A percentile compares a stretch with the other conserved stretches of the same genome.
These are phyloP conservation scores for Dendrolimus kikuchii DNA, from an alignment of 1,140 invertebrate species.

Conservation along the genomic window DNA sequence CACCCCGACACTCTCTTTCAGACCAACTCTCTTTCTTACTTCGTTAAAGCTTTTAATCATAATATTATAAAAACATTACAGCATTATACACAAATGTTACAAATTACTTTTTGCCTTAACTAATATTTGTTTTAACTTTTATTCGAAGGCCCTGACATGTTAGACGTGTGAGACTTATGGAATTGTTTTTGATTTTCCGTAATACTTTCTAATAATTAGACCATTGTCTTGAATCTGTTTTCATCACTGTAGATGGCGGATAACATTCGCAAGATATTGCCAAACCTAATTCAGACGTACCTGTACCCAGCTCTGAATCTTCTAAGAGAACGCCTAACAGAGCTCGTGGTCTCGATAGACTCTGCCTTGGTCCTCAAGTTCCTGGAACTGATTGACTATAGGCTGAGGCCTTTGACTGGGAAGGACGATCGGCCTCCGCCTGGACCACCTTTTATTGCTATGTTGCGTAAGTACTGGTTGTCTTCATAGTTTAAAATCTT, in stretches of 20 bases:
- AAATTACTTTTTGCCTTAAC: slow-evolving; percentile 1
- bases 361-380: slow-evolving; percentile 73
- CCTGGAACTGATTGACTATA: slow-evolving; percentile 73
- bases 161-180: slow-evolving; percentile 4
- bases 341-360: slow-evolving; percentile 75
- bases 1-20: too few species aligned
- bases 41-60: too few species aligned
- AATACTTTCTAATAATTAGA: too few species aligned
- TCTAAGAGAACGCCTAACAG: slow-evolving; percentile 63
- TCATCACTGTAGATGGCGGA: slow-evolving; percentile 42
- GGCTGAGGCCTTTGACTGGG: slow-evolving; percentile 69
- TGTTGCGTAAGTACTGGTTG: slow-evolving; percentile 69
- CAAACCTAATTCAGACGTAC: slow-evolving; percentile 74
- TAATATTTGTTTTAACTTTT: slow-evolving; percentile 3
- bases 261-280: slow-evolving; percentile 42
- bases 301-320: slow-evolving; percentile 72
- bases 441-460: slow-evolving; percentile 46
- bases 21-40: too few species aligned
- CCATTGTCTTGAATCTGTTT: too few species aligned
- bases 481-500: too few species aligned
- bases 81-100: slow-evolving; percentile 6
- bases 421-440: slow-evolving; percentile 74
- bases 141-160: slow-evolving; percentile 4
- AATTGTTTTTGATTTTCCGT: slow-evolving; percentile 8
- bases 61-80: slow-evolving; percentile 7